phyloP scores from a whole-genome alignment of 2,888 invertebrate species.

The Neoaliturus tenellus region DNA sequence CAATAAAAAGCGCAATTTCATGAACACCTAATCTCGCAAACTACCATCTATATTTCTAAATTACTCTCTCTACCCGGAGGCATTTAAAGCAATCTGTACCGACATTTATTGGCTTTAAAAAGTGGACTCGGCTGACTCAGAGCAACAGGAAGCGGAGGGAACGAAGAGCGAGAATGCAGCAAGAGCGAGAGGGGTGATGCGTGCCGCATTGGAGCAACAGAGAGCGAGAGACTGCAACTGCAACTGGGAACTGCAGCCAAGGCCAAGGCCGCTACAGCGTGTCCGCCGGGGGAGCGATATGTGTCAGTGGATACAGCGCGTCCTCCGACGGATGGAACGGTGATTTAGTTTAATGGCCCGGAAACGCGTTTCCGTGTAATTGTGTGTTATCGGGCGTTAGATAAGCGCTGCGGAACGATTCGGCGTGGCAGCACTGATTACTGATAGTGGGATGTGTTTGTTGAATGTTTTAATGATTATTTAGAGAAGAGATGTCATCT shows the following conservation, averaged over 20 bases:
- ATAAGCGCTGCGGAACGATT: background rate
- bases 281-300: slow-evolving; percentile 31
- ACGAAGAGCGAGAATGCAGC: background rate
- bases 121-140: background rate
- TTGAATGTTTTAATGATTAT: too few relatives aligned
- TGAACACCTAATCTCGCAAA: too few relatives aligned
- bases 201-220: slow-evolving; percentile 2
- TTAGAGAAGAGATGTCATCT: too few relatives aligned
- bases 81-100: too few relatives aligned
- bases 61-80: too few relatives aligned
- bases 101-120: too few relatives aligned
- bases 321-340: background rate
- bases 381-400: slow-evolving; percentile 25
- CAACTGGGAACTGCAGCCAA: slow-evolving; percentile 39
- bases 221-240: slow-evolving; percentile 37
- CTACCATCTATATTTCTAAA: too few relatives aligned
- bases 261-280: slow-evolving; percentile 32
- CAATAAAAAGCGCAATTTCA: too few relatives aligned
- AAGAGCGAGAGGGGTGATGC: background rate
- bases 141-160: background rate
- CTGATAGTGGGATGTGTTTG: too few relatives aligned
- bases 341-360: slow-evolving; percentile 12
- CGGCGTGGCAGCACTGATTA: background rate
- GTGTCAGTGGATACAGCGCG: background rate
- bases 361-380: slow-evolving; percentile 23